phyloP scores from a whole-genome alignment of 2,113 vertebrate species.

The Pontoporia blainvillei region DNA sequence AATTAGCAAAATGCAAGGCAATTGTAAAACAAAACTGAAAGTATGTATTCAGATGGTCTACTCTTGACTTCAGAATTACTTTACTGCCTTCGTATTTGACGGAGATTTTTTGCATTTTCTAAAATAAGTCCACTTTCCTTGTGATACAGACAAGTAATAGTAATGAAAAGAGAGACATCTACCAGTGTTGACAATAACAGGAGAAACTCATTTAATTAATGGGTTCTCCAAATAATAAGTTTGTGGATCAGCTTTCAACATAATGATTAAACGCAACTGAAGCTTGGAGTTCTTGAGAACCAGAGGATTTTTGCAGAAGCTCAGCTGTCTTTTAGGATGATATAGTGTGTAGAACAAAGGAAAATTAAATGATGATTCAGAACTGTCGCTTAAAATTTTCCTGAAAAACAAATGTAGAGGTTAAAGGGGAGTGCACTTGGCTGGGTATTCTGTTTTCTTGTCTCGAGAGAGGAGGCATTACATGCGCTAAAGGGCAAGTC shows the following conservation, averaged over 20 bases:
- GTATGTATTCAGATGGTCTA: not conserved
- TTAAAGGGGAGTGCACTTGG: not conserved
- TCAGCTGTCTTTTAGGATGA: constrained; percentile 1
- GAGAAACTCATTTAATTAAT: constrained; percentile 48
- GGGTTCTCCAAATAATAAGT: constrained; percentile 32
- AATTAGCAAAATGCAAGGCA: constrained; percentile 10
- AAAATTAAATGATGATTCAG: constrained; percentile 58
- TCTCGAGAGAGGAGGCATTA: not conserved
- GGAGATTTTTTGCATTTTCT: not conserved
- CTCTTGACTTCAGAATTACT: not conserved
- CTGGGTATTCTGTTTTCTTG: not conserved
- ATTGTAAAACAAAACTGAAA: not conserved
- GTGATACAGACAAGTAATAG: not conserved
- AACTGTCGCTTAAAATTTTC: constrained; percentile 36
- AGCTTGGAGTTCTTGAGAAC: not conserved
- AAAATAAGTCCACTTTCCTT: not conserved
- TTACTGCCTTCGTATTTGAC: not conserved
- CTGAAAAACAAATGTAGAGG: not conserved
- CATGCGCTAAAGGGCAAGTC: not conserved
- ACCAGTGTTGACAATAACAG: not conserved
- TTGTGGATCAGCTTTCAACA: not conserved
- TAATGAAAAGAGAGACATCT: not conserved
- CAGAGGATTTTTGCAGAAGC: not conserved
- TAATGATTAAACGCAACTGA: not conserved
- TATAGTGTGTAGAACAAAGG: not conserved